A percentile compares a stretch with the other conserved stretches of the same genome.
These are phyloP conservation scores for Morinoia aosen DNA, from an alignment of 2,888 invertebrate species.

Conservation along the genomic window DNA sequence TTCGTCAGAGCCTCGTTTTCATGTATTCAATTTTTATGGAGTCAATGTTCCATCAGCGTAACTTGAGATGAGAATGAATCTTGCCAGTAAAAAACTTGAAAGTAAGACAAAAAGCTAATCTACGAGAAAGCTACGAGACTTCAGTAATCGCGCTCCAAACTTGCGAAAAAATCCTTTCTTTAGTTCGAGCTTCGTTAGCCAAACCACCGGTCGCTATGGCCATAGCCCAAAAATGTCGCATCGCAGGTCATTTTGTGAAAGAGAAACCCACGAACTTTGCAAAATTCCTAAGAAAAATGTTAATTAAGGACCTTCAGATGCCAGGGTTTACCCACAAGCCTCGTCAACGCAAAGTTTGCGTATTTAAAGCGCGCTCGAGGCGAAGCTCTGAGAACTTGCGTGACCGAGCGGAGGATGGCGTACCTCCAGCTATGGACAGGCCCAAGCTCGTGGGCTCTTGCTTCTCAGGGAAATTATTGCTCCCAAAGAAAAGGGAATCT, in stretches of 20 bases:
- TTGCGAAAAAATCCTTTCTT: slow-evolving; percentile 6
- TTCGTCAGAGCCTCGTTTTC: background rate
- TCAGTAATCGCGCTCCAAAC: slow-evolving; percentile 27
- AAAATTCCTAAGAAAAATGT: slow-evolving; percentile 40
- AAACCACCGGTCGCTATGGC: slow-evolving; percentile 29
- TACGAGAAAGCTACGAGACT: slow-evolving; percentile 13
- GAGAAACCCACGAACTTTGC: slow-evolving; percentile 41
- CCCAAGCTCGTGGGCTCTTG: background rate
- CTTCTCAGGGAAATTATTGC: background rate
- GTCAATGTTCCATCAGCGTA: background rate
- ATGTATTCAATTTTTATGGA: background rate
- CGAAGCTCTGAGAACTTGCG: background rate
- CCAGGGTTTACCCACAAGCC: slow-evolving; percentile 49
- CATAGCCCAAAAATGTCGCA: slow-evolving; percentile 44
- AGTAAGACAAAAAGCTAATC: slow-evolving; percentile 6
- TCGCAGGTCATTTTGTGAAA: slow-evolving; percentile 41
- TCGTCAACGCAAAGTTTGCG: slow-evolving; percentile 49
- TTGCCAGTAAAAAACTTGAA: background rate
- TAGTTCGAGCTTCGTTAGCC: slow-evolving; percentile 43
- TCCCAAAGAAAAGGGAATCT: background rate
- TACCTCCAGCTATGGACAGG: background rate
- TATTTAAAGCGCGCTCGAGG: background rate
- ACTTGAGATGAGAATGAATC: background rate
- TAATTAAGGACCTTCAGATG: slow-evolving; percentile 51
- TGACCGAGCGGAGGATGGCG: background rate